phyloP scores from a whole-genome alignment of 2,797 vertebrate species.

The Diplodus puntazzo region DNA sequence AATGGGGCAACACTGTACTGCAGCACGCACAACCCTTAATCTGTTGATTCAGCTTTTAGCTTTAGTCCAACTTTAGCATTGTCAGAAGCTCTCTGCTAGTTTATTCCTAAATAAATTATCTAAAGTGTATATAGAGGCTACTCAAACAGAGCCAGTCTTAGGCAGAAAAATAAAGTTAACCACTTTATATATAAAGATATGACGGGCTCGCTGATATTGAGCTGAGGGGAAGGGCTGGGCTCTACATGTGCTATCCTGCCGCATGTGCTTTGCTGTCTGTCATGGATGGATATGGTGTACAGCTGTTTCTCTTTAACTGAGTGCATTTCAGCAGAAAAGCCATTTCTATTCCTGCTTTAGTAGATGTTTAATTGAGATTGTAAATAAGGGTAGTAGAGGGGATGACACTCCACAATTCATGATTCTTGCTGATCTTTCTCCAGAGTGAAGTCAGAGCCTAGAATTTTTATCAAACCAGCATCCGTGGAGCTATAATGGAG shows the following conservation, averaged over 20 bases:
- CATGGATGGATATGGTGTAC: conserved; percentile 45
- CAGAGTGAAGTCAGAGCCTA: conserved; percentile 13
- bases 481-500: conserved; percentile 2
- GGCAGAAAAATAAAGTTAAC: conserved; percentile 17
- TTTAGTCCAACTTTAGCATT: conserved; percentile 27
- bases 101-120: conserved; percentile 3
- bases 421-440: conserved; percentile 8
- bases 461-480: conserved; percentile 7
- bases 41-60: conserved; percentile 36
- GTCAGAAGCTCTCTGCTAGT: conserved; percentile 2
- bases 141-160: conserved; percentile 11
- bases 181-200: conserved; percentile 2
- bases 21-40: conserved; percentile 9
- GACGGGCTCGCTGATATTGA: conserved; percentile 29
- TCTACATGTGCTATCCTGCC: conserved; percentile 60
- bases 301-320: conserved; percentile 64
- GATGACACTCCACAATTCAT: neutral
- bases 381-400: neutral
- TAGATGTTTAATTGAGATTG: conserved; percentile 9
- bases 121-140: conserved; percentile 1
- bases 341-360: conserved; percentile 9
- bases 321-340: conserved; percentile 44
- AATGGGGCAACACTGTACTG: conserved; percentile 14
- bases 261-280: conserved; percentile 51
- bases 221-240: conserved; percentile 51